Evolutionary conservation across 2,797 vertebrate genomes (phyloP).

Genomic region (Mormyrops attenuatus): DNA sequence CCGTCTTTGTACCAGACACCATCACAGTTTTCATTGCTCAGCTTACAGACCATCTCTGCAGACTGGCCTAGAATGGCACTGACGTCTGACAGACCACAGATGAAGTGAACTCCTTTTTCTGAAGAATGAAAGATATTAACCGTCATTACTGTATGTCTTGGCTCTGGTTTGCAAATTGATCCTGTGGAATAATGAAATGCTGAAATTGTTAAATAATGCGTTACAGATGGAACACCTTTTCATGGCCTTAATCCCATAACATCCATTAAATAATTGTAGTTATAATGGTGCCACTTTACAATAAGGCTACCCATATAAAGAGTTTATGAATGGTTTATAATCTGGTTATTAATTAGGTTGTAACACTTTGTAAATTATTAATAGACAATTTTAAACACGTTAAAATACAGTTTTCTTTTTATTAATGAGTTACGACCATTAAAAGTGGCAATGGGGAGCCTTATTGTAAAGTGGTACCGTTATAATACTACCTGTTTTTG

Average conservation of each 20-base stretch:
- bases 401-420: too few species aligned
- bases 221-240: background rate
- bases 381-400: too few species aligned
- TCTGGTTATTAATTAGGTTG: too few species aligned
- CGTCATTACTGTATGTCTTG: background rate
- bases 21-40: constrained; percentile 62
- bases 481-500: background rate
- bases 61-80: constrained; percentile 57
- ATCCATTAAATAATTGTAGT: background rate
- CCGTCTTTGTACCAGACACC: constrained; percentile 78
- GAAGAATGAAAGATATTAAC: constrained; percentile 46
- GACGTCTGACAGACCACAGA: constrained; percentile 63
- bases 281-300: too few species aligned
- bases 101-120: constrained; percentile 51
- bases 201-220: background rate
- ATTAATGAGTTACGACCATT: too few species aligned
- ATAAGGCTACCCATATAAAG: too few species aligned
- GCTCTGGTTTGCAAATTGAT: background rate
- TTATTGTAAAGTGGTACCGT: too few species aligned
- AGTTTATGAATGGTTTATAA: too few species aligned
- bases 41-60: constrained; percentile 64
- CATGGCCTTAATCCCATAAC: background rate
- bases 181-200: background rate
- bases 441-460: too few species aligned
- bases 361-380: too few species aligned